These are phyloP conservation scores for Caenorhabditis plicata DNA, from an alignment of 2,888 invertebrate species.

Conservation along the genomic window DNA sequence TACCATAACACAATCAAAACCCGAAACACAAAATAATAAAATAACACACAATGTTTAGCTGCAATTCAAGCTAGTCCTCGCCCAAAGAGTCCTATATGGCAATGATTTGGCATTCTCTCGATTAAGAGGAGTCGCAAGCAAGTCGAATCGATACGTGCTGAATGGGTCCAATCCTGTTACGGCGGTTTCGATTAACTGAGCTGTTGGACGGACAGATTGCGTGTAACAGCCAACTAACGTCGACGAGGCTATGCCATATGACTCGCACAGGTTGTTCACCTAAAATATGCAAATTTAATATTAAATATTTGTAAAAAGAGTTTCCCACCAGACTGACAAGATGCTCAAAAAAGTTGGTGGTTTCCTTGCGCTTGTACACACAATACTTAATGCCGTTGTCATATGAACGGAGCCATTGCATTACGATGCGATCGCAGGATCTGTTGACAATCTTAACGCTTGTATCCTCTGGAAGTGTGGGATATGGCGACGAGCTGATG, in stretches of 20 bases:
- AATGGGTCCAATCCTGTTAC: conserved; percentile 34
- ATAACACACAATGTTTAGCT: not conserved
- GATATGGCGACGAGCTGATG: conserved; percentile 45
- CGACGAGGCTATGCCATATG: conserved; percentile 28
- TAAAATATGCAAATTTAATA: conserved; percentile 5
- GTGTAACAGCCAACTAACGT: conserved; percentile 49
- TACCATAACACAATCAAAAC: not conserved
- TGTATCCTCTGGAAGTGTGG: conserved; percentile 55
- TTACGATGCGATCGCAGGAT: conserved; percentile 30
- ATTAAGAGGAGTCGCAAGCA: conserved; percentile 42
- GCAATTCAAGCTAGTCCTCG: conserved; percentile 27
- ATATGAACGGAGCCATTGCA: conserved; percentile 48
- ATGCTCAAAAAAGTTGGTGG: conserved; percentile 44
- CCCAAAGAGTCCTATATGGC: conserved; percentile 55
- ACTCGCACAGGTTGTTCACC: conserved; percentile 47
- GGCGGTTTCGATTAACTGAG: conserved; percentile 44
- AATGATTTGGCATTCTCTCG: conserved; percentile 36
- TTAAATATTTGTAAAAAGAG: not conserved
- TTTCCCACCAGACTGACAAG: conserved; percentile 40
- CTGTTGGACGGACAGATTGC: conserved; percentile 9
- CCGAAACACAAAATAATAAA: conserved; percentile 1
- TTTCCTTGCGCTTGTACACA: conserved; percentile 44
- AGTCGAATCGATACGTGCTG: conserved; percentile 47
- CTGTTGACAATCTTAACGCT: conserved; percentile 43
- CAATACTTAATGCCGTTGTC: conserved; percentile 48